Percentiles rank a stretch among this genome's conserved stretches.
Evolutionary conservation across 2,797 vertebrate genomes (phyloP).

Genomic region (Neostethus bicornis): DNA sequence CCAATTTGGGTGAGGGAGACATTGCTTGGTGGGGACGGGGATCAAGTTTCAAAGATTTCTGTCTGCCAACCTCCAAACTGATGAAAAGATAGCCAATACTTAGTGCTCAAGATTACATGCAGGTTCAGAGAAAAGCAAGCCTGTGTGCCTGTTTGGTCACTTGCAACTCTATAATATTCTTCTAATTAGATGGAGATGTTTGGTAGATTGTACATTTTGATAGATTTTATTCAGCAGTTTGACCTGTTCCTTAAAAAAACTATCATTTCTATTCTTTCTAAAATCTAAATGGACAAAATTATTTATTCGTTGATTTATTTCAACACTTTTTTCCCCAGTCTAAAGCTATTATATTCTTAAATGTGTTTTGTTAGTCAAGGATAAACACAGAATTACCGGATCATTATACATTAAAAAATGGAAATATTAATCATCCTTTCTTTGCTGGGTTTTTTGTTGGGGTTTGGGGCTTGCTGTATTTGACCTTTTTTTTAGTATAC

Average conservation of each 20-base stretch:
- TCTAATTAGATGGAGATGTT: conserved; percentile 50
- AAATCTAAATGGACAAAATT: too few relatives aligned
- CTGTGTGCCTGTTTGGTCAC: conserved; percentile 56
- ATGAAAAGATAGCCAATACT: conserved; percentile 71
- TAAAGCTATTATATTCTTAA: background rate
- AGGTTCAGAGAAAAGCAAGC: conserved; percentile 57
- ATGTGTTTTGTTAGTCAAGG: conserved; percentile 4
- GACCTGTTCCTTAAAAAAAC: conserved; percentile 45
- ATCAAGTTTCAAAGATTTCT: conserved; percentile 86
- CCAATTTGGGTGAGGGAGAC: conserved; percentile 78
- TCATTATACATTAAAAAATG: conserved; percentile 7
- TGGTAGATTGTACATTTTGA: conserved; percentile 46
- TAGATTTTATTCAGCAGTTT: conserved; percentile 57
- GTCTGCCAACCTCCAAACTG: conserved; percentile 76
- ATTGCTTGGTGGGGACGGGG: conserved; percentile 77
- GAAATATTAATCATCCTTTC: conserved; percentile 12
- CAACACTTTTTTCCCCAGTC: background rate
- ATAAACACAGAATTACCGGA: conserved; percentile 11
- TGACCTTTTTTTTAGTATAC: conserved; percentile 19
- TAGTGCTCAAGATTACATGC: conserved; percentile 51
- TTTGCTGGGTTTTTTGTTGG: conserved; percentile 21
- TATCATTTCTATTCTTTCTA: conserved; percentile 54
- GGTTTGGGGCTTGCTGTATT: conserved; percentile 21
- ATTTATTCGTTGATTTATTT: too few relatives aligned
- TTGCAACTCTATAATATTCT: conserved; percentile 42